These are phyloP conservation scores for Galerucella calmariensis DNA, from an alignment of 2,888 invertebrate species.

Conservation along the genomic window DNA sequence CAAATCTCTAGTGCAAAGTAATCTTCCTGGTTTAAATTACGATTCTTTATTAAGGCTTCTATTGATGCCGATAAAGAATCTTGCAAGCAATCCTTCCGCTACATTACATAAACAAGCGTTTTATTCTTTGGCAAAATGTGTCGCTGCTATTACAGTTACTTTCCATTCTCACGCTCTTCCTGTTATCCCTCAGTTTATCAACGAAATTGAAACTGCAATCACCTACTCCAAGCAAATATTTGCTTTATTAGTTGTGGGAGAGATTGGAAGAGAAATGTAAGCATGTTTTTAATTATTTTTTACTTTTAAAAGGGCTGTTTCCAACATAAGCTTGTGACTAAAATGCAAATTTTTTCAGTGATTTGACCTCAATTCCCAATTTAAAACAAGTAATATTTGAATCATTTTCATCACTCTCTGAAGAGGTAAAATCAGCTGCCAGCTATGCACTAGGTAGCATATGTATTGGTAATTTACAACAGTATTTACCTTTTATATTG, in stretches of 20 bases:
- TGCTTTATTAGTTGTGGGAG: constrained; percentile 93
- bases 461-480: constrained; percentile 93
- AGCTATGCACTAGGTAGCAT: constrained; percentile 97
- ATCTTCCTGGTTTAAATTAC: constrained; percentile 78
- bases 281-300: constrained; percentile 52
- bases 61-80: constrained; percentile 68
- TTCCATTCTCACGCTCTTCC: constrained; percentile 76
- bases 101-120: constrained; percentile 80
- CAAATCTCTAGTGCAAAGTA: constrained; percentile 87
- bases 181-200: constrained; percentile 75
- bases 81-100: constrained; percentile 50
- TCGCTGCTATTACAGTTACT: constrained; percentile 90
- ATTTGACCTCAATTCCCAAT: constrained; percentile 80
- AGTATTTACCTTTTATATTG: constrained; percentile 94
- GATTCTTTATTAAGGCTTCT: constrained; percentile 83
- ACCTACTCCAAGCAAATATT: constrained; percentile 90
- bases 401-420: constrained; percentile 91
- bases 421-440: constrained; percentile 97
- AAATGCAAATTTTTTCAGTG: constrained; percentile 65
- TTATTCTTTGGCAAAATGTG: constrained; percentile 96
- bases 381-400: constrained; percentile 83
- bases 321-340: not conserved
- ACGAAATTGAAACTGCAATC: constrained; percentile 77
- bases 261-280: constrained; percentile 94
- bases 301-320: not conserved